A percentile compares a stretch with the other conserved stretches of the same genome.
phyloP scores from a whole-genome alignment of 2,113 vertebrate species.

The Xenopus laevis region DNA sequence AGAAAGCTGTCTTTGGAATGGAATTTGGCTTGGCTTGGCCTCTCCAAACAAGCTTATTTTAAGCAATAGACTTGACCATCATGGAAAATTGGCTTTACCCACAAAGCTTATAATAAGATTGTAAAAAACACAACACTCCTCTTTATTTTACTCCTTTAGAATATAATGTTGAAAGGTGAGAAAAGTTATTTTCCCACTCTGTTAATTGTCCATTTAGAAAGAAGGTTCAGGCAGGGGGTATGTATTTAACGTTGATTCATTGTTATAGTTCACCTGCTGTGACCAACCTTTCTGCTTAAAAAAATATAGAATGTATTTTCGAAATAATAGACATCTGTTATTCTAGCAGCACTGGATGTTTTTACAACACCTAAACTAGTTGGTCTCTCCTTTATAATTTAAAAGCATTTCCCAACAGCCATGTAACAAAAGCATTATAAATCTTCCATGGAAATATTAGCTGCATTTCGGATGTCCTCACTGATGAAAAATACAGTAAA shows the following conservation, averaged over 20 bases:
- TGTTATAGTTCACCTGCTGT: conserved; percentile 39
- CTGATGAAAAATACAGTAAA: too few relatives aligned
- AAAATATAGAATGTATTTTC: conserved; percentile 27
- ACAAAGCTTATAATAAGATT: neutral
- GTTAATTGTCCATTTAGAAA: conserved; percentile 33
- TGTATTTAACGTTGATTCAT: conserved; percentile 33
- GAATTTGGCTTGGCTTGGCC: neutral
- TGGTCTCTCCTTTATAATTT: conserved; percentile 3
- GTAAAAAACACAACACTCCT: conserved; percentile 5
- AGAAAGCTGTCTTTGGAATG: too few relatives aligned
- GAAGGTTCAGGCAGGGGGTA: conserved; percentile 40
- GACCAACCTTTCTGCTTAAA: conserved; percentile 38
- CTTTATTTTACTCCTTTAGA: conserved; percentile 17
- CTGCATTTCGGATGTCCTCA: too few relatives aligned
- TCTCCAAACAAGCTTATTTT: neutral
- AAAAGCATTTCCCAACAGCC: neutral
- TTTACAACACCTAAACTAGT: conserved; percentile 13
- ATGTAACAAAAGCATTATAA: neutral
- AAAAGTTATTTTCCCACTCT: conserved; percentile 39
- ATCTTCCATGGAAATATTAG: neutral
- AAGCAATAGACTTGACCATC: neutral
- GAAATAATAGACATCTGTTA: conserved; percentile 25
- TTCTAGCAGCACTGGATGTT: neutral
- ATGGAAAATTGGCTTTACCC: neutral
- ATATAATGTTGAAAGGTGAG: conserved; percentile 28